phyloP scores from a whole-genome alignment of 2,113 vertebrate genomes.

The Haemorhous mexicanus region DNA sequence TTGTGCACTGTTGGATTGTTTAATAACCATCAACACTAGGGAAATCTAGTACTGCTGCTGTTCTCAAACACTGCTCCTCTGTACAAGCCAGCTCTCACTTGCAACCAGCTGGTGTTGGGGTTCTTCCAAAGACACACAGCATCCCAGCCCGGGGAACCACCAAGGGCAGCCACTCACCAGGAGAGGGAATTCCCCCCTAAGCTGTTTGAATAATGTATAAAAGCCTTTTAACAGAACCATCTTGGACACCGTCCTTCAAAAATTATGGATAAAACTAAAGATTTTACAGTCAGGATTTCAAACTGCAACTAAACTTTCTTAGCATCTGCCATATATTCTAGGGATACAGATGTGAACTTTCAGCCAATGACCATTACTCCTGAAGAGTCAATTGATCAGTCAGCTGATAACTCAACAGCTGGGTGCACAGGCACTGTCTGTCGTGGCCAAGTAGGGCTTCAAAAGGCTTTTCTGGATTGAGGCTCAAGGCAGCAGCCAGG shows the following conservation, averaged over 20 bases:
- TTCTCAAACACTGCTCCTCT: background rate
- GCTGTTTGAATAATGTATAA: background rate
- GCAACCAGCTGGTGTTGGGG: background rate
- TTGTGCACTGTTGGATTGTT: background rate
- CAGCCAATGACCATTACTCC: background rate
- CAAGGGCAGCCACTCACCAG: background rate
- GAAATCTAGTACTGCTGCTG: background rate
- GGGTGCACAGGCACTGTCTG: background rate
- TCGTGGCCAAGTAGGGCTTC: background rate
- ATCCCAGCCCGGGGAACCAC: background rate
- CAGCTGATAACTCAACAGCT: background rate
- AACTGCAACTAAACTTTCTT: background rate
- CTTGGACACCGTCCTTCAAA: background rate
- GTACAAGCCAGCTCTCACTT: background rate
- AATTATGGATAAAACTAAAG: background rate
- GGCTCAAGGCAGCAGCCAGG: background rate
- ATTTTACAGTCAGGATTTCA: background rate
- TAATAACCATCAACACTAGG: background rate
- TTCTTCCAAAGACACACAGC: background rate
- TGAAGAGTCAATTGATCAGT: background rate
- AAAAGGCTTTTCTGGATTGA: background rate
- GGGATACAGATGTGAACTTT: background rate
- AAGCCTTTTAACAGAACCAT: background rate
- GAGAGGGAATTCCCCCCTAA: background rate
- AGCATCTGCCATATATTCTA: background rate